Evolutionary conservation across 30 jellyfish, hydroid and myxozoan genomes (phyloP).

Genomic region (Hydractinia symbiolongicarpus): DNA sequence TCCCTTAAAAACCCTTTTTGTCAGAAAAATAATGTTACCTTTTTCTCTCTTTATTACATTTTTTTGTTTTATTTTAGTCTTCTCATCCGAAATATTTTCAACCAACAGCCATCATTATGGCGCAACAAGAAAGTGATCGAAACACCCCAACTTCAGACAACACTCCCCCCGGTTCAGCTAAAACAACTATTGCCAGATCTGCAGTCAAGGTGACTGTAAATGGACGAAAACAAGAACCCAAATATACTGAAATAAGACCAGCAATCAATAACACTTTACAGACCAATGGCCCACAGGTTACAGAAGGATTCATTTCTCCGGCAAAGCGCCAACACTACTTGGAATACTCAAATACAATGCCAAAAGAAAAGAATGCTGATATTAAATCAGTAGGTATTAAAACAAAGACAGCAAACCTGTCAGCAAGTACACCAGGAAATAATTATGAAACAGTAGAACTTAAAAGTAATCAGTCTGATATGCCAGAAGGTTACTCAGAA

Average conservation of each 20-base stretch:
- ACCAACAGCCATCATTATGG: constrained; percentile 39
- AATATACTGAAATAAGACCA: not conserved
- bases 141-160: not conserved
- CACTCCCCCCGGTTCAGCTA: not conserved
- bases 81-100: constrained; percentile 27
- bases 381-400: not conserved
- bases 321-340: constrained; percentile 21
- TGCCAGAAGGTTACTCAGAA: not conserved
- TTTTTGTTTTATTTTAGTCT: no score
- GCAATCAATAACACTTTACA: not conserved
- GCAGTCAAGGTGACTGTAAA: not conserved
- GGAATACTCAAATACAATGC: not conserved
- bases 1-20: no score
- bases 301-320: constrained; percentile 5
- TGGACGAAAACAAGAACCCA: not conserved
- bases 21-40: not conserved
- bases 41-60: not conserved
- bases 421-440: not conserved
- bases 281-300: not conserved
- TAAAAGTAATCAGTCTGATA: no score
- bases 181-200: not conserved
- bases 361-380: not conserved
- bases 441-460: not conserved
- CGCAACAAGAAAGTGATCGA: constrained; percentile 25
- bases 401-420: not conserved